Evolutionary conservation across 2,113 vertebrate genomes (phyloP), one percentile per base, ranked within the genome.

Genomic region (Xenus cinereus): DNA sequence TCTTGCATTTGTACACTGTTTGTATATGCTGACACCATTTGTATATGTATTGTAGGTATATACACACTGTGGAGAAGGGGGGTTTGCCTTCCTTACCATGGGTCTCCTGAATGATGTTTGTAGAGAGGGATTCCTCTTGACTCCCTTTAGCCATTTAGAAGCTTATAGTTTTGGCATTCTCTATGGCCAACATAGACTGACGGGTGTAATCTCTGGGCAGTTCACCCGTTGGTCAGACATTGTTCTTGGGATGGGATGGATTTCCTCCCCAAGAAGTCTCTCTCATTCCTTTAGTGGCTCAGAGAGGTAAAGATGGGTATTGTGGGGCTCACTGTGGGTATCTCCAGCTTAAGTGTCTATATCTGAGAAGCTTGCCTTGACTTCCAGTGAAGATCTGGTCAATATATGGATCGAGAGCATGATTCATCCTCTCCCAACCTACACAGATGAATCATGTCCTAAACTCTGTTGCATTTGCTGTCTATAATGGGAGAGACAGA

Each of bases 381-480:
- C 33, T 90, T 54, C 51, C 35, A 13, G 4, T 5, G 53, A 72
- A 26, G 32, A 77, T 15, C 28, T 90, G 79, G 88, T 84, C 90
- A 95, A 80, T 86, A 26, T 48, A 80, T 77, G 83, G 79, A 84
- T 81, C 68, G 84, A 81, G 64, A 84, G 54, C 59, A 86, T 63
- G 86, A 92, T n/a, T 97, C 85, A 93, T 69, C 59, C n/a, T 41
- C 41, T 89, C 37, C 45, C 67, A 23, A 80, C 72, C 95, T 80
- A 87, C 93, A 79, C 69, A 56, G 80, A 95, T 82, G 69, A 95
- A 87, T 95, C 77, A 84, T 23, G 57, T 72, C 57, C 46, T 72
- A 75, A 87, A 35, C 37, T 57, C 79, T 78, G 73, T 82, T 85
- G 48, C 30, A 11, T 92, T 84, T 94, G 37, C n/a, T 86, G 72